A percentile compares a stretch with the other conserved stretches of the same genome.
phyloP scores from a whole-genome alignment of 2,113 vertebrate genomes.

The Myanophis thanlyinensis region DNA sequence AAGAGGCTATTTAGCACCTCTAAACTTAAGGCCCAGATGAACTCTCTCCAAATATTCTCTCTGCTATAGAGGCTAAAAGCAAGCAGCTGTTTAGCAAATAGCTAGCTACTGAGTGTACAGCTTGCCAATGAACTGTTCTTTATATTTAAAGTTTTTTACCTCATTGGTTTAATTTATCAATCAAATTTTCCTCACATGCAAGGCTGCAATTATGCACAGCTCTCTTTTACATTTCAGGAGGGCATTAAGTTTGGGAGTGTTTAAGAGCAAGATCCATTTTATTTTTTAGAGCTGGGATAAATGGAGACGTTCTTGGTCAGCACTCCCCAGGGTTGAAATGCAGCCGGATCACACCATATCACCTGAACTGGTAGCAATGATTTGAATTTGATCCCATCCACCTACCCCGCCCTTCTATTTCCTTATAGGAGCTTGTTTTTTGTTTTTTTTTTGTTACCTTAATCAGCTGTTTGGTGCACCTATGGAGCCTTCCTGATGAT shows the following conservation, averaged over 20 bases:
- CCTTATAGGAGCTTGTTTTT: too few relatives aligned
- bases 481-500: too few relatives aligned
- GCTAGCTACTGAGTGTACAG: not conserved
- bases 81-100: not conserved
- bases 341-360: too few relatives aligned
- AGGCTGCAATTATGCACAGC: not conserved
- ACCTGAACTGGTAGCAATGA: too few relatives aligned
- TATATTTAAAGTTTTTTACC: not conserved
- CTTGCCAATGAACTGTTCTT: not conserved
- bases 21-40: not conserved
- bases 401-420: too few relatives aligned
- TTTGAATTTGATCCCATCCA: too few relatives aligned
- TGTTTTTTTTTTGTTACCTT: too few relatives aligned
- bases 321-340: too few relatives aligned
- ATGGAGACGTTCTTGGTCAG: not conserved
- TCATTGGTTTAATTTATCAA: not conserved
- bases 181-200: not conserved
- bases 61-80: not conserved
- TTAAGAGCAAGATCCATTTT: not conserved
- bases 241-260: not conserved
- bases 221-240: not conserved
- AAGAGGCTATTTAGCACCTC: not conserved
- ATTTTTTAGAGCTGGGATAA: not conserved
- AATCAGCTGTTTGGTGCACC: too few relatives aligned
- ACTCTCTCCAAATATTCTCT: not conserved